Evolutionary conservation across 2,797 vertebrate species (phyloP).

Genomic region (Chrosomus eos): DNA sequence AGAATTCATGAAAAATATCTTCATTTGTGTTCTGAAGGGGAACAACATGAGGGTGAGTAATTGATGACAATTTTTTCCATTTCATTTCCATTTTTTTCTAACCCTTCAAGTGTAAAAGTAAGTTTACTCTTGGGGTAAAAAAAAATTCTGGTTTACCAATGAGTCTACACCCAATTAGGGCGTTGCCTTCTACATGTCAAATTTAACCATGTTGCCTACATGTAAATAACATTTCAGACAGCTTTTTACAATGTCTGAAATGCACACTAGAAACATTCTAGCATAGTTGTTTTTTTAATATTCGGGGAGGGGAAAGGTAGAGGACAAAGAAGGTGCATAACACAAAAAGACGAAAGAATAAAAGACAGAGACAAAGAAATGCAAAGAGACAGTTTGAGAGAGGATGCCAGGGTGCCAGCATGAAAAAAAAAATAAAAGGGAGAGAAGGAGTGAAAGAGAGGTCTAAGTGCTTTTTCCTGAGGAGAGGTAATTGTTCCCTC

Average conservation of each 20-base stretch:
- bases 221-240: not conserved
- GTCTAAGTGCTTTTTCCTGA: conserved; percentile 63
- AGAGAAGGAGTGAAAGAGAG: conserved; percentile 42
- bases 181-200: not conserved
- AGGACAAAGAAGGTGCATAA: conserved; percentile 5
- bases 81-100: not conserved
- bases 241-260: not conserved
- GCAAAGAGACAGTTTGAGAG: conserved; percentile 30
- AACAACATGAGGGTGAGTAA: not conserved
- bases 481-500: conserved; percentile 60
- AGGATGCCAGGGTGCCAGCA: conserved; percentile 28
- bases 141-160: not conserved
- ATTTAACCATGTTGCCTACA: not conserved
- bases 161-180: not conserved
- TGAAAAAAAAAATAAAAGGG: conserved; percentile 28
- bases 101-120: not conserved
- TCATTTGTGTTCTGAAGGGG: not conserved
- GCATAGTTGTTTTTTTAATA: not conserved
- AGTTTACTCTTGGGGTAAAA: not conserved
- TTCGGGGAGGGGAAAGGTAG: not conserved
- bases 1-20: not conserved
- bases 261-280: not conserved
- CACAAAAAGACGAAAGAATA: conserved; percentile 10
- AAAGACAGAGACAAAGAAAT: conserved; percentile 22
- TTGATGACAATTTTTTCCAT: not conserved